phyloP scores from a whole-genome alignment of 2,888 invertebrate genomes.

The Hypolimnas misippus region DNA sequence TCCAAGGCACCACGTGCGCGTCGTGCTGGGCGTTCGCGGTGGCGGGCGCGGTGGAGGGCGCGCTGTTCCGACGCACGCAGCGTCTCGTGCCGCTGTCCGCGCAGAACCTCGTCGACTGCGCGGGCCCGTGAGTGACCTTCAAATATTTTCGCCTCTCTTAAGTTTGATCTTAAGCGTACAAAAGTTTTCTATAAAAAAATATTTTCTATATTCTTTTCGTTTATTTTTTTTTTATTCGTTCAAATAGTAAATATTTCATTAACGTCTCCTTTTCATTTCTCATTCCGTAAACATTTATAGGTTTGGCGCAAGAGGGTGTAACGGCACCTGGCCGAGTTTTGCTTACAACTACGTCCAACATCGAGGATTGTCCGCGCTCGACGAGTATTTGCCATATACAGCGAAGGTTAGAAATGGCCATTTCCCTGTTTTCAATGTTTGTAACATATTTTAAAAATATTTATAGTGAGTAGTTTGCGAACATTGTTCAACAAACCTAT shows the following conservation, averaged over 20 bases:
- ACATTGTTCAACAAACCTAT: too few species aligned
- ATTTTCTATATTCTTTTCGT: too few species aligned
- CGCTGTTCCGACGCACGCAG: constrained; percentile 61
- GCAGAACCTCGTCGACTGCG: constrained; percentile 72
- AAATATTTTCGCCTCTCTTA: constrained; percentile 9
- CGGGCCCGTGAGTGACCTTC: constrained; percentile 53
- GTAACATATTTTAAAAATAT: too few species aligned
- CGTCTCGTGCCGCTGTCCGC: constrained; percentile 65
- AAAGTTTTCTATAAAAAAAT: too few species aligned
- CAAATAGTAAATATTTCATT: too few species aligned
- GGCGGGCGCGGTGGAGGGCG: constrained; percentile 71
- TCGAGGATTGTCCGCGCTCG: constrained; percentile 60
- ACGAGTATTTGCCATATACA: constrained; percentile 59
- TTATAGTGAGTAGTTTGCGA: too few species aligned
- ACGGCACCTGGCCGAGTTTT: constrained; percentile 64
- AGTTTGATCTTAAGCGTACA: too few species aligned
- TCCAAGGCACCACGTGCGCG: constrained; percentile 56
- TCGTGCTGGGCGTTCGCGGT: constrained; percentile 77
- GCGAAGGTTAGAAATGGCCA: constrained; percentile 58
- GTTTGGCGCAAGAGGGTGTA: constrained; percentile 62
- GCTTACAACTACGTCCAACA: constrained; percentile 65
- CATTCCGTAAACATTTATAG: too few species aligned
- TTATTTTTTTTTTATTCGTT: too few species aligned
- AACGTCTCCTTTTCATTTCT: too few species aligned
- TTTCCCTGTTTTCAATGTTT: background rate